Base-by-base conservation (phyloP, 2,797 vertebrate genomes). In the Halcyon leucocephala region DNA sequence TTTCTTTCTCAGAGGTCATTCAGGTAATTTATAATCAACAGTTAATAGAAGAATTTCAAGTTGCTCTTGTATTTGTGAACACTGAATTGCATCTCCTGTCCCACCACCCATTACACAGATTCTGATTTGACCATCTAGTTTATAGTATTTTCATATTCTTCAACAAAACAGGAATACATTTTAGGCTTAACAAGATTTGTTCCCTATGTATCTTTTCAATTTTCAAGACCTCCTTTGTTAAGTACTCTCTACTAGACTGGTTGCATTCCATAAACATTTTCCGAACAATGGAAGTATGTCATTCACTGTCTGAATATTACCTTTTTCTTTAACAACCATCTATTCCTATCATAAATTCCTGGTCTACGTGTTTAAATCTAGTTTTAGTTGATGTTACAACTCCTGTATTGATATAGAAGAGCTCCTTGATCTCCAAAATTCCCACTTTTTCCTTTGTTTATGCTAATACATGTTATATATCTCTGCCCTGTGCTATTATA, bases 351-450 rank as follows among this genome's bases (percentile, higher is more conserved):
- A n/a, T 58, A 49, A 82, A 39, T 42, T 71, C 35, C 57, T 22
- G 29, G 39, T 65, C 51, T 48, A 57, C 14, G 12, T 66, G 57
- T 60, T 87, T 80, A 54, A 33, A 29, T 85, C 55, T 86, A 58
- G 67, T 93, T 95, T 86, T 85, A 51, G 39, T 69, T 81, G 48
- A 17, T 24, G 35, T 87, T 95, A 71, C 82, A 70, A 46, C 29
- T 87, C 17, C 1, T 85, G 9, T 61, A 73, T 71, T 57, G 25
- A 33, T 78, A 64, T 14, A 82, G 77, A 90, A 73, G 26, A 93
- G 81, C 52, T 89, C n/a, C 67, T 91, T 92, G 70, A 80, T 93
- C 76, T 88, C 89, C 79, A 84, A 46, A 92, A 89, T 78, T 82
- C 49, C 69, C 35, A 17, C 31, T 70, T 82, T 76, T 60, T 77